Evolutionary conservation across 2,113 vertebrate species (phyloP).

Genomic region (Prionailurus viverrinus): DNA sequence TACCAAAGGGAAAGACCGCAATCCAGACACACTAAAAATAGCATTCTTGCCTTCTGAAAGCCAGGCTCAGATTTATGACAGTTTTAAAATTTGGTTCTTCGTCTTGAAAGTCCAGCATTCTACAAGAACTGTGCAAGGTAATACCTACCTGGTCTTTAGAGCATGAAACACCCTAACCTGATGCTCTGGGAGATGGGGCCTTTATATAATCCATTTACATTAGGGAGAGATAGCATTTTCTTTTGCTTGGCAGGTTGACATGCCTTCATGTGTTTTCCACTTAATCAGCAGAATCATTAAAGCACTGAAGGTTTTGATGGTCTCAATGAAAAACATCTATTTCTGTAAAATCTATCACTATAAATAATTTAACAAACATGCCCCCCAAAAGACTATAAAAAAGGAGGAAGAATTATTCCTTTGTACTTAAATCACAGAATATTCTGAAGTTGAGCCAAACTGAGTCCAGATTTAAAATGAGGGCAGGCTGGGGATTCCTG

Average conservation of each 20-base stretch:
- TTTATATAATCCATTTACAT: conserved; percentile 70
- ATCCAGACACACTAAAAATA: conserved; percentile 83
- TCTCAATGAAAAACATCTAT: conserved; percentile 77
- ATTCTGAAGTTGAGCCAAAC: conserved; percentile 55
- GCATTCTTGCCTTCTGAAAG: conserved; percentile 82
- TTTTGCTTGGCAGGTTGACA: conserved; percentile 73
- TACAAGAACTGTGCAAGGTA: conserved; percentile 69
- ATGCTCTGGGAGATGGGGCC: conserved; percentile 4
- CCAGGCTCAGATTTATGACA: conserved; percentile 83
- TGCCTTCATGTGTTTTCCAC: conserved; percentile 72
- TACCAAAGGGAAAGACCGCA: conserved; percentile 80
- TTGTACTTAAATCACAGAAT: conserved; percentile 69
- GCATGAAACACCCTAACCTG: conserved; percentile 63
- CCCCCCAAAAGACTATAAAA: conserved; percentile 55
- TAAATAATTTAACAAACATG: conserved; percentile 78
- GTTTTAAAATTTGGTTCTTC: conserved; percentile 82
- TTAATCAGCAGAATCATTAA: conserved; percentile 83
- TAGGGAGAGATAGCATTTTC: conserved; percentile 67
- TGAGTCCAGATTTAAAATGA: conserved; percentile 47
- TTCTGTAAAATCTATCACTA: conserved; percentile 74
- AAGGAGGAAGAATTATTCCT: conserved; percentile 63
- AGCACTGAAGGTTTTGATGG: conserved; percentile 70
- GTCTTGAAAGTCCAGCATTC: conserved; percentile 77
- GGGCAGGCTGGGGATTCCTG: neutral
- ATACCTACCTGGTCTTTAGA: conserved; percentile 78